A percentile compares a stretch with the other conserved stretches of the same genome.
Evolutionary conservation across 2,888 invertebrate species (phyloP).

Genomic region (Papilio demoleus): DNA sequence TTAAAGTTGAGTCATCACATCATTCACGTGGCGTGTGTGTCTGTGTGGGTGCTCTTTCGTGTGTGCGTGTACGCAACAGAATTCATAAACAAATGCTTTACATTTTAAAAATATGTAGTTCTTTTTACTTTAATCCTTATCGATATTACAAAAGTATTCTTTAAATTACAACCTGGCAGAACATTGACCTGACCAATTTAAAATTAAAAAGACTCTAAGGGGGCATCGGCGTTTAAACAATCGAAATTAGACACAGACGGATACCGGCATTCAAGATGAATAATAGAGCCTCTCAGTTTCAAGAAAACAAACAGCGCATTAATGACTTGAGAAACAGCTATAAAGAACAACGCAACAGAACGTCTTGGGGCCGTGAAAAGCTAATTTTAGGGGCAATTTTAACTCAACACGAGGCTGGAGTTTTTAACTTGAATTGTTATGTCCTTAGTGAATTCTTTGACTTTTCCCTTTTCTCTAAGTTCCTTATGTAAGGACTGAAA

Average conservation of each 20-base stretch:
- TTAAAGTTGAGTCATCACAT: too few species aligned
- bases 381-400: constrained; percentile 41
- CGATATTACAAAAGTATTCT: too few species aligned
- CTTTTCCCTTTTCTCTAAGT: constrained; percentile 29
- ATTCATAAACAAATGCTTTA: too few species aligned
- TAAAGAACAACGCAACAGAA: constrained; percentile 39
- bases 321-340: constrained; percentile 42
- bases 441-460: constrained; percentile 26
- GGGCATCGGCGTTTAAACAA: constrained; percentile 23
- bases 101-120: too few species aligned
- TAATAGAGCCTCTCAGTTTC: constrained; percentile 36
- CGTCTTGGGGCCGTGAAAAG: constrained; percentile 35
- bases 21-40: too few species aligned
- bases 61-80: too few species aligned
- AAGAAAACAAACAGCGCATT: constrained; percentile 40
- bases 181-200: background rate
- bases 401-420: constrained; percentile 35
- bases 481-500: background rate
- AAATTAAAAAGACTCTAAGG: constrained; percentile 22
- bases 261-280: constrained; percentile 37
- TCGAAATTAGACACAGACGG: constrained; percentile 37
- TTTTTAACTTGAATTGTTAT: constrained; percentile 33
- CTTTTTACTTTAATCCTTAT: too few species aligned
- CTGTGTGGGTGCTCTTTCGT: too few species aligned
- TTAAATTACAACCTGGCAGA: background rate